These are phyloP conservation scores for Pteruthius melanotis DNA, from an alignment of 2,113 vertebrate genomes.

Conservation along the genomic window DNA sequence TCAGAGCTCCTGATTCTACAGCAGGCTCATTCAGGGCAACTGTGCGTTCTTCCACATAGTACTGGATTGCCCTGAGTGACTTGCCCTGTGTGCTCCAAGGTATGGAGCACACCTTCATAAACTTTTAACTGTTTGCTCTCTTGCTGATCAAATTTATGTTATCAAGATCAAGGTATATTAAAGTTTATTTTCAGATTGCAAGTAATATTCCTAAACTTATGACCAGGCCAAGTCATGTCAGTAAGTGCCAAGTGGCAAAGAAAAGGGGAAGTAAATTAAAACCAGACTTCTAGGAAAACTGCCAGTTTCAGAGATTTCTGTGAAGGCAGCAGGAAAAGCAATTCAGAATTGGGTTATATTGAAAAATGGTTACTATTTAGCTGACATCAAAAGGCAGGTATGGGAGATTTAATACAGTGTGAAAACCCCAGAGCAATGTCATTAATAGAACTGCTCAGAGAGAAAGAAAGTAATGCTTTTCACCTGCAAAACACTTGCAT, in stretches of 20 bases:
- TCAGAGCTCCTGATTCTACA: background rate
- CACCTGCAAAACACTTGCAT: background rate
- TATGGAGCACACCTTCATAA: background rate
- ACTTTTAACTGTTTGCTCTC: background rate
- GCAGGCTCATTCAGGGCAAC: background rate
- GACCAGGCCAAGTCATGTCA: background rate
- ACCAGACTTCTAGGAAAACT: background rate
- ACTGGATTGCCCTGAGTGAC: background rate
- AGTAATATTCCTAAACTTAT: background rate
- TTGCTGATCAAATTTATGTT: background rate
- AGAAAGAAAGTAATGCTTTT: background rate
- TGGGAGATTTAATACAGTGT: background rate
- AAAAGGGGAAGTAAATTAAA: background rate
- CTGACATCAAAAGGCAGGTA: background rate
- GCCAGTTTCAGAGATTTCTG: background rate
- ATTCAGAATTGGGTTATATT: background rate
- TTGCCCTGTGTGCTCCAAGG: background rate
- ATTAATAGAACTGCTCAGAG: background rate
- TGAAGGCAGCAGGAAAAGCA: background rate
- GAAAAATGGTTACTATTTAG: background rate
- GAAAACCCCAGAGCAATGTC: background rate
- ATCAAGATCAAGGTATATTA: background rate
- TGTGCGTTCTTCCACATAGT: background rate
- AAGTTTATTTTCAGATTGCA: background rate
- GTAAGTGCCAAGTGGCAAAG: background rate